A percentile compares a stretch with the other conserved stretches of the same genome.
These are phyloP conservation scores for Solenopsis fugax DNA, from an alignment of 1,140 invertebrate genomes.

Conservation along the genomic window DNA sequence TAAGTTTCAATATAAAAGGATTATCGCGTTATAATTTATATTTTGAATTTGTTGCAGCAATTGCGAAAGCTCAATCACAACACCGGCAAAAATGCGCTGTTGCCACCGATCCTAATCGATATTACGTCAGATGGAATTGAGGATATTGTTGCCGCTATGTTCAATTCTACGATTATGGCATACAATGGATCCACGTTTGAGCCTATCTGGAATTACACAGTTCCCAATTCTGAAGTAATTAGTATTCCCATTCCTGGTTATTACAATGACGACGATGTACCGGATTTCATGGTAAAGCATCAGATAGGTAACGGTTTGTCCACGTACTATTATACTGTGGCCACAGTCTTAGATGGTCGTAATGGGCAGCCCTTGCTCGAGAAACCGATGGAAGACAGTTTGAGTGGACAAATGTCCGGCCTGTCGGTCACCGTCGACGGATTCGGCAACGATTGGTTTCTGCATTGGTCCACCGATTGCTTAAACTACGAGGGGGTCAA, in stretches of 20 bases:
- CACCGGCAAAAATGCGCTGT: constrained; percentile 86
- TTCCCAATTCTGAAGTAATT: constrained; percentile 88
- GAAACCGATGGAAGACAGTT: constrained; percentile 89
- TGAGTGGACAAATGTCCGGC: constrained; percentile 90
- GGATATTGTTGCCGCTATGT: constrained; percentile 92
- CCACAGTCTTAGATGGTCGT: constrained; percentile 90
- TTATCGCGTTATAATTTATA: constrained; percentile 4
- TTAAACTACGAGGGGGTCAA: constrained; percentile 85
- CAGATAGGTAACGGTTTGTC: constrained; percentile 92
- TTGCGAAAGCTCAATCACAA: constrained; percentile 84
- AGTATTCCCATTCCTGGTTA: constrained; percentile 93
- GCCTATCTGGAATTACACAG: constrained; percentile 91
- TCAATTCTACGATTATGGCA: constrained; percentile 91
- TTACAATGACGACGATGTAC: constrained; percentile 93
- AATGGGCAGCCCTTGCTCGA: constrained; percentile 90
- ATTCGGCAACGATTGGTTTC: constrained; percentile 91
- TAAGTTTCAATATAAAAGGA: neutral
- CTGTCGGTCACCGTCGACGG: constrained; percentile 89
- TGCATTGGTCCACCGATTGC: constrained; percentile 92
- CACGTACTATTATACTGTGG: constrained; percentile 91
- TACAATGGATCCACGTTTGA: constrained; percentile 90
- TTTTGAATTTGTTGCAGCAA: constrained; percentile 78
- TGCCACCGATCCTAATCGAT: constrained; percentile 92
- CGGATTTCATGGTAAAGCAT: constrained; percentile 94
- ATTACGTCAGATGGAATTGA: constrained; percentile 91